Evolutionary conservation across 2,113 vertebrate genomes (phyloP).

Genomic region (Meriones unguiculatus): DNA sequence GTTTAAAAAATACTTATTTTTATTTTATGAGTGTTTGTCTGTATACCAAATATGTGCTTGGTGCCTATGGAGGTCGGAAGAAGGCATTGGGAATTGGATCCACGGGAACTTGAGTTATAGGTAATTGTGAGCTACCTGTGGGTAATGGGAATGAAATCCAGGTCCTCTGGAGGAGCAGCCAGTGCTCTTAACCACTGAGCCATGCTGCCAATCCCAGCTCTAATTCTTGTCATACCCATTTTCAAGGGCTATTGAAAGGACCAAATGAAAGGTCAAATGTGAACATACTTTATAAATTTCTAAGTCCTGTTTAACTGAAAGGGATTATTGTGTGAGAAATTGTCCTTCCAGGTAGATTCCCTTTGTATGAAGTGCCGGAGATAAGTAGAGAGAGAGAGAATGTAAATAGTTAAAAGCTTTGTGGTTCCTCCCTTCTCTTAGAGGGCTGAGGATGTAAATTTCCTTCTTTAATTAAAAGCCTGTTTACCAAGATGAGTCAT

Average conservation of each 20-base stretch:
- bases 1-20: not conserved
- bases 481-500: slow-evolving; percentile 69
- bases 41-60: not conserved
- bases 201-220: not conserved
- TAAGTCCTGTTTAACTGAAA: slow-evolving; percentile 36
- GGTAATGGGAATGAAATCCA: not conserved
- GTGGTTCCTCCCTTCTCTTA: slow-evolving; percentile 65
- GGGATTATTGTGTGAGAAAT: slow-evolving; percentile 48
- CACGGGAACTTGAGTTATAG: not conserved
- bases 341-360: slow-evolving; percentile 42
- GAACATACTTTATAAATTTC: slow-evolving; percentile 24
- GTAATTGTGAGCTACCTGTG: not conserved
- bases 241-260: not conserved
- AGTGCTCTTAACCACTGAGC: not conserved
- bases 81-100: not conserved
- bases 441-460: slow-evolving; percentile 51
- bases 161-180: not conserved
- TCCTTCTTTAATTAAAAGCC: slow-evolving; percentile 74
- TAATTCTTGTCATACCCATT: not conserved
- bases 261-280: slow-evolving; percentile 46
- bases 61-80: not conserved
- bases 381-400: slow-evolving; percentile 43
- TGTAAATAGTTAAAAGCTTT: slow-evolving; percentile 28
- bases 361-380: slow-evolving; percentile 68
- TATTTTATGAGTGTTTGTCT: not conserved